A percentile compares a stretch with the other conserved stretches of the same genome.
These are phyloP conservation scores for Diarsia rubi DNA, from an alignment of 2,888 invertebrate genomes.

Conservation along the genomic window DNA sequence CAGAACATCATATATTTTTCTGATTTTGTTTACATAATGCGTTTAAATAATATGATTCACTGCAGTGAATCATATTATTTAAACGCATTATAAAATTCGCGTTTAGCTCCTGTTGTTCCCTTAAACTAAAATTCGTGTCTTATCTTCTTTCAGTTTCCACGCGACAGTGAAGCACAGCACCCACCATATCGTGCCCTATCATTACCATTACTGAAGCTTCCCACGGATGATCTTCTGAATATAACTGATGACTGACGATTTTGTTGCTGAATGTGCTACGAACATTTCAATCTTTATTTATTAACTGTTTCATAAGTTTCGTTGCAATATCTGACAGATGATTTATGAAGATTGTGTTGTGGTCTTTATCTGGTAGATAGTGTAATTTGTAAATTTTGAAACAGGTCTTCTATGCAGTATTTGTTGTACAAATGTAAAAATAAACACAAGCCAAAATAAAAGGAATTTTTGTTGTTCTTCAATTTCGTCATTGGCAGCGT, in stretches of 20 bases:
- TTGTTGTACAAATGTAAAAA: conserved; percentile 22
- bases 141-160: conserved; percentile 73
- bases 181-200: conserved; percentile 69
- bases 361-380: neutral
- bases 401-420: neutral
- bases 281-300: conserved; percentile 13
- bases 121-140: neutral
- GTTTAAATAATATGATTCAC: too few relatives aligned
- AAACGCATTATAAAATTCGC: too few relatives aligned
- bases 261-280: conserved; percentile 1
- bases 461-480: too few relatives aligned
- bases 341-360: neutral
- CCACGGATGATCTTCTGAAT: conserved; percentile 15
- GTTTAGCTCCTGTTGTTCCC: too few relatives aligned
- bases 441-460: conserved; percentile 14
- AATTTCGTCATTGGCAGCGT: too few relatives aligned
- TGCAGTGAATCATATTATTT: too few relatives aligned
- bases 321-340: neutral
- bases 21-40: too few relatives aligned
- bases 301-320: neutral
- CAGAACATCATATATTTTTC: too few relatives aligned
- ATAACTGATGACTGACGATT: neutral
- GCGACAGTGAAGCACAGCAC: conserved; percentile 75
- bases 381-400: neutral
- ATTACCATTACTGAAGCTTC: conserved; percentile 53